Evolutionary conservation across 2,888 invertebrate genomes (phyloP), one percentile per base, ranked within the genome.

Genomic region (Agrotis ipsilon): DNA sequence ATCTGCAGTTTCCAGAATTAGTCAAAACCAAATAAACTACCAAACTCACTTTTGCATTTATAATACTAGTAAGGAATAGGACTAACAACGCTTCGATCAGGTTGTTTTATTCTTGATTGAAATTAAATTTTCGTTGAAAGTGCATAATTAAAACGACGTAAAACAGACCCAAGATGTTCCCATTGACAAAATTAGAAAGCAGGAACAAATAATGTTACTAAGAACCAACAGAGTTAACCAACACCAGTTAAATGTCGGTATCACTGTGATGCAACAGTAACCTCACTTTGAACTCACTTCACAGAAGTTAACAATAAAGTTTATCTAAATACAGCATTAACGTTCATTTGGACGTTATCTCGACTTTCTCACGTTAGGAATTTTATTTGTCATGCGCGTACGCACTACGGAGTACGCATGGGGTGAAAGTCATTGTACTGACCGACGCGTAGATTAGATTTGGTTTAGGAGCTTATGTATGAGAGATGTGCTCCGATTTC

Each of bases 301-400:
- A 88, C 88, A 85, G 90, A 89, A 89, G 89, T 85, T 72, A 80
- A 88, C 88, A 88, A 87, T 89, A 89, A 88, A 88, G 60, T 88
- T 85, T 90, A 90, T 90, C 90, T 89, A 82, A 83, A 84, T 84
- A 83, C 82, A 74, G 78, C 88, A 90, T 91, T 92, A 91, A 90
- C 89, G 87, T 90, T 83, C 89, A 87, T 89, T 91, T 88, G 71
- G 71, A 54, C 80, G 80, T 90, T 93, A 92, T 92, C 93, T 92
- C 75, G 57, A 86, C 87, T 92, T 93, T 94, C 93, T 93, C 94
- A 93, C 93, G 93, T 89, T 85, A 82, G 86, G 90, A 88, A 91
- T 92, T 92, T 87, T 90, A 89, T 92, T 91, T 92, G 92, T 91
- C 90, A 88, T 91, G 89, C 87, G 86, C 78, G 45, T 75, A 72